Conservation (phyloP, 2,888 invertebrate species). For the Sylvicola cinctus region DNA sequence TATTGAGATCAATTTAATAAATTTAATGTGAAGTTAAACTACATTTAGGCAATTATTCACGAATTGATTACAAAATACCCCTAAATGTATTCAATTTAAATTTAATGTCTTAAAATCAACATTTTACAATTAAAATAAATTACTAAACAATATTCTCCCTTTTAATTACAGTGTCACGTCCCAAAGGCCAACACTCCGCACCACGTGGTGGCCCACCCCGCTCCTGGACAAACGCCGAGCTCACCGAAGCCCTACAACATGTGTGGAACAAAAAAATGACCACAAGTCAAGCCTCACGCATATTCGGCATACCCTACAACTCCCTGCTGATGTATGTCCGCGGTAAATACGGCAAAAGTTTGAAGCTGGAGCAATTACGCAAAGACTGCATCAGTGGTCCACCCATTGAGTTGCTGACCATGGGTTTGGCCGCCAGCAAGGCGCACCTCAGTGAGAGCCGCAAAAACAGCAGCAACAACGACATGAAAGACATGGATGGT, state of each 20-base stretch:
- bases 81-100: too few species aligned
- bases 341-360: conserved; percentile 81
- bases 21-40: too few species aligned
- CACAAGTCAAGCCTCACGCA: conserved; percentile 73
- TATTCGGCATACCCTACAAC: conserved; percentile 87
- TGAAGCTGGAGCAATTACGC: conserved; percentile 68
- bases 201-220: conserved; percentile 77
- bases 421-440: conserved; percentile 26
- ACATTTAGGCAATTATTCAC: too few species aligned
- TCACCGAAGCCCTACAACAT: conserved; percentile 76
- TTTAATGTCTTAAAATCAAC: too few species aligned
- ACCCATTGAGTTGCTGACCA: conserved; percentile 42
- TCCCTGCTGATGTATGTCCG: conserved; percentile 80
- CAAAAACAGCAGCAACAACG: conserved; percentile 23
- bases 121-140: too few species aligned
- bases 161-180: conserved; percentile 58
- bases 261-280: conserved; percentile 96
- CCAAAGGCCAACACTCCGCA: conserved; percentile 80
- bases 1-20: too few species aligned
- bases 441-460: conserved; percentile 12
- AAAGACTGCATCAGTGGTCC: conserved; percentile 76
- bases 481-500: conserved; percentile 18
- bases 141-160: too few species aligned
- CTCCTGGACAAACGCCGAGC: conserved; percentile 81
- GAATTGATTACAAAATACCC: too few species aligned